Percentiles rank a stretch among this genome's conserved stretches.
These are phyloP conservation scores for Furnarius figulus DNA, from an alignment of 2,113 vertebrate species.

Conservation along the genomic window DNA sequence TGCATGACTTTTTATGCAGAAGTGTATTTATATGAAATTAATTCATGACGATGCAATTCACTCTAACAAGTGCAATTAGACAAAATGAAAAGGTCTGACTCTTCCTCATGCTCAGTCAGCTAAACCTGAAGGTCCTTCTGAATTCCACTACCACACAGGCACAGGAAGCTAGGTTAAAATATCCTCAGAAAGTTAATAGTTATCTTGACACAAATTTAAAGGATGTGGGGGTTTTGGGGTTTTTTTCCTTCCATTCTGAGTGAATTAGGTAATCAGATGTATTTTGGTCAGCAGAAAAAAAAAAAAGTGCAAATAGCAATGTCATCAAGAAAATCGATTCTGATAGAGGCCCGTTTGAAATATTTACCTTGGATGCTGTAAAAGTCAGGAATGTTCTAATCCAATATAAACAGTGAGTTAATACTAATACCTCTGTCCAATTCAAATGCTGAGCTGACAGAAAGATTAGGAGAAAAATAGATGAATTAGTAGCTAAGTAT, in stretches of 20 bases:
- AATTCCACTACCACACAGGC: background rate
- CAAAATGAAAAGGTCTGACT: background rate
- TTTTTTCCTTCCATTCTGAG: background rate
- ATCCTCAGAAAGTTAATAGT: background rate
- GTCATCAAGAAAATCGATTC: conserved; percentile 24
- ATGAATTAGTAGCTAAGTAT: background rate
- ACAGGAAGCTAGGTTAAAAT: background rate
- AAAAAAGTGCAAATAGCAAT: background rate
- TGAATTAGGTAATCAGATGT: background rate
- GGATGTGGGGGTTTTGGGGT: background rate
- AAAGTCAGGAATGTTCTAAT: conserved; percentile 55
- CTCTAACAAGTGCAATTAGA: background rate
- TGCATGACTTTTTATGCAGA: background rate
- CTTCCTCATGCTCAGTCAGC: background rate
- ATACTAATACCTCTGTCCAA: conserved; percentile 8
- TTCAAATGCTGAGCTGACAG: conserved; percentile 13
- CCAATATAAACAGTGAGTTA: conserved; percentile 48
- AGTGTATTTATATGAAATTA: background rate
- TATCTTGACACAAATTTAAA: background rate
- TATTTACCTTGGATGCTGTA: conserved; percentile 45
- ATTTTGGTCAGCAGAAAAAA: background rate
- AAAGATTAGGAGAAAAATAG: background rate
- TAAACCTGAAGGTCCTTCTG: background rate
- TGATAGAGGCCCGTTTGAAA: conserved; percentile 8
- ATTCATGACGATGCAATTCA: background rate